These are phyloP conservation scores for Halichoerus grypus DNA, from an alignment of 2,113 vertebrate species.

Conservation along the genomic window DNA sequence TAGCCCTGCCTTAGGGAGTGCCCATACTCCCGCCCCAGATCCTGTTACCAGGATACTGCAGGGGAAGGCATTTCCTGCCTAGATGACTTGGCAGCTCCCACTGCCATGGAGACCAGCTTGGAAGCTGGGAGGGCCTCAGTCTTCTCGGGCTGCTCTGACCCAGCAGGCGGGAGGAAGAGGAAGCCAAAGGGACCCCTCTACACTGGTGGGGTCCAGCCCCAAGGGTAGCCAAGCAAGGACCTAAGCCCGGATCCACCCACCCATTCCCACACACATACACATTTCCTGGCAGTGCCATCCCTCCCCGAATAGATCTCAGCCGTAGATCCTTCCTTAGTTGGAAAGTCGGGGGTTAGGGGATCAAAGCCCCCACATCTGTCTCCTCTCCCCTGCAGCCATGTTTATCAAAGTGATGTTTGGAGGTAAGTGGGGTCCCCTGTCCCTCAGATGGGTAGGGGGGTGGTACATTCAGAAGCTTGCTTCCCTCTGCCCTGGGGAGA, in stretches of 20 bases:
- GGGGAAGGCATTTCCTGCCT: slow-evolving; percentile 65
- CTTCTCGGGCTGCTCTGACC: background rate
- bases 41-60: background rate
- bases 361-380: background rate
- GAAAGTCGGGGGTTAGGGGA: background rate
- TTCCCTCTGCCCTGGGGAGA: background rate
- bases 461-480: background rate
- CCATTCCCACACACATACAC: background rate
- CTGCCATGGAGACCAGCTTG: slow-evolving; percentile 65
- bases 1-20: background rate
- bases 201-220: background rate
- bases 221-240: background rate
- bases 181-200: background rate
- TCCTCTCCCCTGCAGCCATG: background rate
- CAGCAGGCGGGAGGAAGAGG: background rate
- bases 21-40: background rate
- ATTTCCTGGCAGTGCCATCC: background rate
- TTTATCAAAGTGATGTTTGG: slow-evolving; percentile 74
- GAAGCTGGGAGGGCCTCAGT: background rate
- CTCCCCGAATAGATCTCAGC: background rate
- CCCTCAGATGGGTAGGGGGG: background rate
- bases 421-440: slow-evolving; percentile 48
- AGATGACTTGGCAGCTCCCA: background rate
- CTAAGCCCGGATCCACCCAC: background rate
- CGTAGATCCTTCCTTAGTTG: background rate